phyloP scores from a whole-genome alignment of 2,113 vertebrate genomes.

The Natator depressus region DNA sequence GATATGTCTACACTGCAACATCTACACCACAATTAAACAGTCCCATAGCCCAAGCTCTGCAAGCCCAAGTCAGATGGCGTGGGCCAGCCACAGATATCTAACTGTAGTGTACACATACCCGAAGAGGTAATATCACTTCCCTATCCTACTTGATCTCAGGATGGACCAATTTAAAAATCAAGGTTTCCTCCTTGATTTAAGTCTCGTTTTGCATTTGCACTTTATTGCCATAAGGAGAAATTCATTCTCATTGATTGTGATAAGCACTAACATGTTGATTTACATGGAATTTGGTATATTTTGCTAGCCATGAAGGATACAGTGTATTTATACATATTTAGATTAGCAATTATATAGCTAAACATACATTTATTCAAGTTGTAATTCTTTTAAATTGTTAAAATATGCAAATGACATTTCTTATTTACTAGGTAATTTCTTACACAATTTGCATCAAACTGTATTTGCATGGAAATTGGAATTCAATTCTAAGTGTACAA shows the following conservation, averaged over 20 bases:
- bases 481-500: neutral
- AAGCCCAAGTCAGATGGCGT: no score
- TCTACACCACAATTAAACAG: no score
- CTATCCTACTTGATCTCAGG: neutral
- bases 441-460: neutral
- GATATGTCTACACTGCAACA: neutral
- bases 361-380: neutral
- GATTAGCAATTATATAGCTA: neutral
- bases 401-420: neutral
- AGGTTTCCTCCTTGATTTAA: neutral
- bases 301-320: neutral
- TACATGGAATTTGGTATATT: neutral
- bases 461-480: neutral
- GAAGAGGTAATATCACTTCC: neutral
- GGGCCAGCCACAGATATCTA: no score
- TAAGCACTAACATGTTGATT: neutral
- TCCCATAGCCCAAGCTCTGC: no score
- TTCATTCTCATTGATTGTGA: neutral
- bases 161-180: neutral
- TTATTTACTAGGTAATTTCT: neutral
- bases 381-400: neutral
- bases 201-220: neutral
- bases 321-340: neutral
- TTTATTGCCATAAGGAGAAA: neutral
- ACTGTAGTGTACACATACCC: neutral